Evolutionary conservation across 2,888 invertebrate species (phyloP).

Genomic region (Bhutanitis thaidina): DNA sequence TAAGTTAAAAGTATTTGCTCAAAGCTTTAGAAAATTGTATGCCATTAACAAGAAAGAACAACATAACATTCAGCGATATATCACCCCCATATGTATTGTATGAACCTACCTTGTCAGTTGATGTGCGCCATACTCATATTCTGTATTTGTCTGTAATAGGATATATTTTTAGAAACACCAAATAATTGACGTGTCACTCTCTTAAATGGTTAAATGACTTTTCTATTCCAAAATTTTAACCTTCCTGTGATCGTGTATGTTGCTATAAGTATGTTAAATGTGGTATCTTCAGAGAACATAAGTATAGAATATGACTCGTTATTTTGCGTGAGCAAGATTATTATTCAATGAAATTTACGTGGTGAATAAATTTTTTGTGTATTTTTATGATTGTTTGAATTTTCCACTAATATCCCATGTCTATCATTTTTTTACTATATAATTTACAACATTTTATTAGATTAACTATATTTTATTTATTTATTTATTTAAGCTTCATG

Average conservation of each 20-base stretch:
- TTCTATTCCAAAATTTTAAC: constrained; percentile 74
- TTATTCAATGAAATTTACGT: constrained; percentile 71
- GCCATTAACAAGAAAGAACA: constrained; percentile 16
- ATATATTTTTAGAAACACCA: constrained; percentile 69
- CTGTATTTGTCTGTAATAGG: constrained; percentile 39
- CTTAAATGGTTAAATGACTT: constrained; percentile 55
- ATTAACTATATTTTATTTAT: no score
- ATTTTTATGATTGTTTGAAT: constrained; percentile 44
- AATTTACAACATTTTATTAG: no score
- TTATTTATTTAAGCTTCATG: no score
- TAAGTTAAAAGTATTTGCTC: constrained; percentile 54
- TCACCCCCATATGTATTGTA: constrained; percentile 25
- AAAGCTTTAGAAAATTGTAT: constrained; percentile 45
- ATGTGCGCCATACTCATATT: constrained; percentile 54
- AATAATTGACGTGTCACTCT: constrained; percentile 46
- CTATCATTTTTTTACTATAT: no score
- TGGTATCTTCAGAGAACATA: constrained; percentile 63
- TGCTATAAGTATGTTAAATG: constrained; percentile 64
- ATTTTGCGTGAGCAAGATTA: constrained; percentile 72
- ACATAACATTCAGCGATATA: constrained; percentile 3
- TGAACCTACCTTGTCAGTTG: constrained; percentile 21
- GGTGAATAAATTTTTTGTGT: constrained; percentile 79
- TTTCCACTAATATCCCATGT: constrained; percentile 12
- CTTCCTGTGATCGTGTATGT: constrained; percentile 76
- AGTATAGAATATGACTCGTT: constrained; percentile 60